These are phyloP conservation scores for Otocyon megalotis DNA, from an alignment of 2,113 vertebrate genomes.

Conservation along the genomic window DNA sequence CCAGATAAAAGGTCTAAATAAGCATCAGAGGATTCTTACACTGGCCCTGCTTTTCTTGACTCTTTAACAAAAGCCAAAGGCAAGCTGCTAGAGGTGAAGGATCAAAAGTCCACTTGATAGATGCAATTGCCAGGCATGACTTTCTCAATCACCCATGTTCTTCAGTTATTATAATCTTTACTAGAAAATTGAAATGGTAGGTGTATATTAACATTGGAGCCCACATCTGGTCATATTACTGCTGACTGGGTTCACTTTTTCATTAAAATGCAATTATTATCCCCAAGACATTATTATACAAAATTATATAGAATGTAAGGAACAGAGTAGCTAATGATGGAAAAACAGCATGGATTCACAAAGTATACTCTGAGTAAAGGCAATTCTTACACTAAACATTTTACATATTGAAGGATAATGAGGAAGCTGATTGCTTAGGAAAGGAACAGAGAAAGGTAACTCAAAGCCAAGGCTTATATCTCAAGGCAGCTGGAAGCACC, in stretches of 20 bases:
- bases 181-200: conserved; percentile 52
- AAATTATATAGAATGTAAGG: conserved; percentile 9
- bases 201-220: not conserved
- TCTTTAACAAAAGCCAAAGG: not conserved
- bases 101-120: not conserved
- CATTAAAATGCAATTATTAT: conserved; percentile 63
- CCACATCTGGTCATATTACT: not conserved
- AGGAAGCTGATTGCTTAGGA: not conserved
- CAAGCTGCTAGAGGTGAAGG: not conserved
- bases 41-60: not conserved
- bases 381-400: not conserved
- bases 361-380: not conserved
- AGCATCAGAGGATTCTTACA: not conserved
- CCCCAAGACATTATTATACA: conserved; percentile 39
- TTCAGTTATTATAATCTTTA: conserved; percentile 6
- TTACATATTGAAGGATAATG: not conserved
- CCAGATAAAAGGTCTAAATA: not conserved
- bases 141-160: not conserved
- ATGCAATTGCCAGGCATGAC: not conserved
- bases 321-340: not conserved
- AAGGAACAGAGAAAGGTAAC: not conserved
- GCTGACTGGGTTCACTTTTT: not conserved
- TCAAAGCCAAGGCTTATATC: not conserved
- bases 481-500: not conserved
- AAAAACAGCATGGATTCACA: not conserved